Conservation (phyloP, 2,113 vertebrate species). For the Chamaea fasciata region DNA sequence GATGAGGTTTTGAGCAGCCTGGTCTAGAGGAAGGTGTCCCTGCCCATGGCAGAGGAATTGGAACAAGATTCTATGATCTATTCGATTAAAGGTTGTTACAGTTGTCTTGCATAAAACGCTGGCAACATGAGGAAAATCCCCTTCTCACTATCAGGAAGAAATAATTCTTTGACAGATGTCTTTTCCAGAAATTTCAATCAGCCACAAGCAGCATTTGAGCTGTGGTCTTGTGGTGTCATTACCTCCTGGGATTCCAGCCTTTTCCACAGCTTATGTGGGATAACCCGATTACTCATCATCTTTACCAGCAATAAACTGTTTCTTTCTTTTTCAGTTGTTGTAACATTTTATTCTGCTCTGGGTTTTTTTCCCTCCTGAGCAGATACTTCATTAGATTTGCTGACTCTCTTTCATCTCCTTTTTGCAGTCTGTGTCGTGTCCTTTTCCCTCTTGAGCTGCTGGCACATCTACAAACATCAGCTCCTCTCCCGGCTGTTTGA, state of each 20-base stretch:
- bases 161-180: neutral
- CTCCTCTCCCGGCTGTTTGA: neutral
- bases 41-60: neutral
- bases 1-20: neutral
- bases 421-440: neutral
- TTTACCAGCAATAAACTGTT: neutral
- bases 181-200: neutral
- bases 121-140: neutral
- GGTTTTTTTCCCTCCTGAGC: neutral
- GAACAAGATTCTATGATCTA: neutral
- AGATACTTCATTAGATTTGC: neutral
- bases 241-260: neutral
- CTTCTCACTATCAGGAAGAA: neutral
- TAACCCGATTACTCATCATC: neutral
- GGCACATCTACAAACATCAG: neutral
- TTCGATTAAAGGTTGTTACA: neutral
- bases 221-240: neutral
- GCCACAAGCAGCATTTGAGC: neutral
- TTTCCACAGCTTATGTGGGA: neutral
- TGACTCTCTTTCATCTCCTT: neutral
- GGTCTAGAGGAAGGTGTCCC: neutral
- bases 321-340: neutral
- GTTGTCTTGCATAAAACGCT: neutral
- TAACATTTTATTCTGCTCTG: neutral
- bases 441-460: neutral